Evolutionary conservation across 2,888 invertebrate genomes (phyloP), one percentile per base, ranked within the genome.

Genomic region (Catocala sponsa): DNA sequence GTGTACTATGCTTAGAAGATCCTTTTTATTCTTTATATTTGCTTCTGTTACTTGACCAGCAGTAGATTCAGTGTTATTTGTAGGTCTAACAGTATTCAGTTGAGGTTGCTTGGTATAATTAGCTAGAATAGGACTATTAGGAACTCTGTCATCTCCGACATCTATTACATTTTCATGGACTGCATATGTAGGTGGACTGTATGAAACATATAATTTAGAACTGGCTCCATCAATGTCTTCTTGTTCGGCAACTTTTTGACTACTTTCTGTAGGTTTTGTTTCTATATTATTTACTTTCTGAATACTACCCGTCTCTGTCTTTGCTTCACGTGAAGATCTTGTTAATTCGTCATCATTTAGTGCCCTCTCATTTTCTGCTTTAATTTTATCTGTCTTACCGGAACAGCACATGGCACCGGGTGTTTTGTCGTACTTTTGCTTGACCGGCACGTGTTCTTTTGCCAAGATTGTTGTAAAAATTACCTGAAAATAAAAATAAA

Each of bases 81-180:
- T 25, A 25, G 44, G 42, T 32, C 6, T 48, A 9, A 13, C n/a
- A 35, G 55, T 54, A 7, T 53, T 38, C 55, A 6, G 44, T 59
- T 41, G 83, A 11, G 46, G 43, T 44, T 10, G 51, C 13, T 6
- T 33, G 0, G 80, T 81, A 44, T 78, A 90, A 41, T 85, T 85
- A 2, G 81, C 42, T 0, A 85, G 13, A 1, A 91, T 78, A 0
- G 88, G 86, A 4, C 79, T 81, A 12, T 57, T 52, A 59, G 61
- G 53, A 1, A 78, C 78, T 13, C 81, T 78, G 4, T 82, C 69
- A 52, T 91, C 86, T 0, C 91, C 91, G 43, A 91, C 70, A 51
- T 92, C 92, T 2, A 79, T 65, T 1, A 91, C 73, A 5, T 82
- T 78, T 76, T 92, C 92, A 32, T 87, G 87, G 0, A 92, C 90